A percentile compares a stretch with the other conserved stretches of the same genome.
Evolutionary conservation across 2,888 invertebrate genomes (phyloP).

Genomic region (Frankliniella fusca): DNA sequence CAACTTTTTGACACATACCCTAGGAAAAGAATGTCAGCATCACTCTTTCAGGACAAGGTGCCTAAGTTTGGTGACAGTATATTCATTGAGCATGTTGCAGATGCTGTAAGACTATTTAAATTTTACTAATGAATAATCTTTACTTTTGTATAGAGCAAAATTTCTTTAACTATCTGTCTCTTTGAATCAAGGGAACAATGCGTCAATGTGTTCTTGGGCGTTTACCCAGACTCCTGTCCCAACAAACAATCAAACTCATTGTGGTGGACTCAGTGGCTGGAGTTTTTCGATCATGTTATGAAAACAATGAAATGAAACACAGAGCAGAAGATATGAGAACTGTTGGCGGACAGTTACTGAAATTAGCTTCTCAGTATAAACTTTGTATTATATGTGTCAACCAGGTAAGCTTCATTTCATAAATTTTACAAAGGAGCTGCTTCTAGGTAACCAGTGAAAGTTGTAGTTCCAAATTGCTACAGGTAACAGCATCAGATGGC

Average conservation of each 20-base stretch:
- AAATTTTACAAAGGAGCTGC: background rate
- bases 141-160: background rate
- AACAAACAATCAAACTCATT: conserved; percentile 57
- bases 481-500: conserved; percentile 39
- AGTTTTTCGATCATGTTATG: conserved; percentile 58
- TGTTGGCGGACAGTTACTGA: conserved; percentile 55
- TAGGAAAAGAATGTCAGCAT: conserved; percentile 36
- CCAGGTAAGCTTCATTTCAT: conserved; percentile 54
- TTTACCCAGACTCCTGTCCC: conserved; percentile 54
- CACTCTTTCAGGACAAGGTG: conserved; percentile 33
- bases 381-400: conserved; percentile 65
- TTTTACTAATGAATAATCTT: background rate
- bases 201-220: conserved; percentile 53
- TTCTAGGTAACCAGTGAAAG: background rate
- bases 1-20: conserved; percentile 48
- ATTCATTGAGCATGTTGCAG: conserved; percentile 62
- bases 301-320: conserved; percentile 50
- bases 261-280: conserved; percentile 73
- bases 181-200: conserved; percentile 52
- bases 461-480: background rate
- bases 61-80: conserved; percentile 56
- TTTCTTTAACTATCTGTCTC: conserved; percentile 21
- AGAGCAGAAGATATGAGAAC: conserved; percentile 57
- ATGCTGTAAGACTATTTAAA: conserved; percentile 48
- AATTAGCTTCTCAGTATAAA: conserved; percentile 53